phyloP scores from a whole-genome alignment of 2,797 vertebrate species.

The Sparidentex hasta region DNA sequence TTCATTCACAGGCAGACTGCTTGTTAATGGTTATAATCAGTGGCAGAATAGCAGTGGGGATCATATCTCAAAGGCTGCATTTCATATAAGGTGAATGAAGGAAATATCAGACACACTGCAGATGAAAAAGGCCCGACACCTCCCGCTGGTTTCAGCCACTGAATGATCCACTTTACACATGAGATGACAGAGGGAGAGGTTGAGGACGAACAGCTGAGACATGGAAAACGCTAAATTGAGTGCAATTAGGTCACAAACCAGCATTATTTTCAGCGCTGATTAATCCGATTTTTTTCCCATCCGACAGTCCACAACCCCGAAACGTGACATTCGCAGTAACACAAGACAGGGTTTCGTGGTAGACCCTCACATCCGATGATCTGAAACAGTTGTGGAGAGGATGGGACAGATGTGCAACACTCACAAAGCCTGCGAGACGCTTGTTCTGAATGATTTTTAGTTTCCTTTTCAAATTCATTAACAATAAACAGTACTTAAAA shows the following conservation, averaged over 20 bases:
- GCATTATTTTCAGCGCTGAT: neutral
- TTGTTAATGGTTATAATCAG: slow-evolving; percentile 61
- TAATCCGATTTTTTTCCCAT: neutral
- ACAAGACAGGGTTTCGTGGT: neutral
- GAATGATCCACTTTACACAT: slow-evolving; percentile 13
- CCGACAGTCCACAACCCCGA: neutral
- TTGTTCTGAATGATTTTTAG: neutral
- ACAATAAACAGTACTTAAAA: neutral
- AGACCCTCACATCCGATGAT: too few relatives aligned
- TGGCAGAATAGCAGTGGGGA: slow-evolving; percentile 27
- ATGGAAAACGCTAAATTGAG: neutral
- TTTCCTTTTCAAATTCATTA: neutral
- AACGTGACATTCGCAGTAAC: neutral
- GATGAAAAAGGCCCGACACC: neutral
- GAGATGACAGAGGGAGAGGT: neutral
- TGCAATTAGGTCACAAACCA: neutral
- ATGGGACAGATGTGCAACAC: neutral
- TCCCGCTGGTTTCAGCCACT: slow-evolving; percentile 2
- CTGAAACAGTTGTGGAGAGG: neutral
- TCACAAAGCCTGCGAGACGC: neutral
- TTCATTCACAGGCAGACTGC: slow-evolving; percentile 47
- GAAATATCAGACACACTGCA: slow-evolving; percentile 7
- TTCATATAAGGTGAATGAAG: slow-evolving; percentile 24
- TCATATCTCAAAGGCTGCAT: slow-evolving; percentile 52
- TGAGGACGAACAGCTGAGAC: neutral